Base-by-base conservation (phyloP, 1,140 invertebrate species). In the Lineus longissimus region DNA sequence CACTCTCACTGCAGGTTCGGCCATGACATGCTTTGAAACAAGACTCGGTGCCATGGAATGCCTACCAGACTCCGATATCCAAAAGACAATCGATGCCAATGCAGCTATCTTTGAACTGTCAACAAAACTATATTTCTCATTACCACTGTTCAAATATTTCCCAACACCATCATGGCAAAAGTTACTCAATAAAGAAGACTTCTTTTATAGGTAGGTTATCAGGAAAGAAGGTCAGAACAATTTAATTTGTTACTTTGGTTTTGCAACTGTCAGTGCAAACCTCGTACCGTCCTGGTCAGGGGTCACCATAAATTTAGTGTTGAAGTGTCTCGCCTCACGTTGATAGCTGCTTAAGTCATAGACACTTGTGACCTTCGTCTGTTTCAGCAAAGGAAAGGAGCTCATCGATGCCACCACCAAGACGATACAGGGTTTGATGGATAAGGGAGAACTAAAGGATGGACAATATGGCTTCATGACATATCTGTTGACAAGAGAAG, bases 391-490 rank as follows among this genome's bases (percentile, higher is more conserved):
- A n/a, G 47, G 25, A 51, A 51, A 27, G 47, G 47, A 19, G n/a
- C 4, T 27, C 4, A 51, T 51, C 9, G 47, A 23, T 51, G 47
- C 25, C 47, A 51, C 33, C 4, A 55, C 72, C n/a, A 68, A 75
- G 60, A 63, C 63, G 47, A 74, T 77, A 11, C 45, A 70, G 9
- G 27, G 61, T 9, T 55, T 78, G n/a, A 29, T 73, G 2, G 64
- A 76, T 15, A 66, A 71, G n/a, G 70, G 72, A 9, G 61, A 77
- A 56, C 66, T 83, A 17, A 61, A 71, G 17, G 77, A 78, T 15
- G 75, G 73, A 7, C 69, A 80, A 25, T 85, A 79, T 63, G 80
- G 73, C 65, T 85, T 86, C 63, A 59, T 86, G 33, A 71, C 71
- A 2, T 83, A 85, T 65, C 71, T 86, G 15, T 66, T 86, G 17